These are phyloP conservation scores for Carollia perspicillata DNA, from an alignment of 2,113 vertebrate genomes.

Conservation along the genomic window DNA sequence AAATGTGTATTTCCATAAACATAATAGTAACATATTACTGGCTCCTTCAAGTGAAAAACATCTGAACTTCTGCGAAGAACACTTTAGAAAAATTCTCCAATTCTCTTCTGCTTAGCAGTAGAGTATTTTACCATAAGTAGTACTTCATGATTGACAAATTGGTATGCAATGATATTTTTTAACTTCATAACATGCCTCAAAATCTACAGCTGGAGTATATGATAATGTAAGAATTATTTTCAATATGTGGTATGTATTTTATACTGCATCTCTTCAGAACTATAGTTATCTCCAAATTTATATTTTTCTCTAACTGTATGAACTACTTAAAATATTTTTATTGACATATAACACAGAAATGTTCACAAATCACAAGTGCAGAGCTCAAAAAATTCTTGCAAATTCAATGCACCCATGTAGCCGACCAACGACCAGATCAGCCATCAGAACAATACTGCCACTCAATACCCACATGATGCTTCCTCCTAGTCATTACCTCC, in stretches of 20 bases:
- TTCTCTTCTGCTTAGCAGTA: neutral
- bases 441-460: neutral
- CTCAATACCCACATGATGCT: neutral
- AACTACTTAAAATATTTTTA: neutral
- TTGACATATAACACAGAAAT: neutral
- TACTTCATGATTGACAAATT: constrained; percentile 14
- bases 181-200: neutral
- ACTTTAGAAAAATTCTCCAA: neutral
- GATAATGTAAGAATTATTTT: neutral
- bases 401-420: neutral
- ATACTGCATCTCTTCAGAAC: neutral
- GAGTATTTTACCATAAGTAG: neutral
- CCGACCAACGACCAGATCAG: neutral
- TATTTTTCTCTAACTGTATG: neutral
- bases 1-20: neutral
- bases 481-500: neutral
- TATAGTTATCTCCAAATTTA: neutral
- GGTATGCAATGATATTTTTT: neutral
- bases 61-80: neutral
- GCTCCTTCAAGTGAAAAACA: neutral
- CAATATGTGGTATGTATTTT: neutral
- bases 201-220: neutral
- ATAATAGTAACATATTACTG: neutral
- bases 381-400: neutral
- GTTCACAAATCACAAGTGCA: neutral